A percentile compares a stretch with the other conserved stretches of the same genome.
Conservation (phyloP, 2,113 vertebrate species). For the Oxyruncus cristatus region DNA sequence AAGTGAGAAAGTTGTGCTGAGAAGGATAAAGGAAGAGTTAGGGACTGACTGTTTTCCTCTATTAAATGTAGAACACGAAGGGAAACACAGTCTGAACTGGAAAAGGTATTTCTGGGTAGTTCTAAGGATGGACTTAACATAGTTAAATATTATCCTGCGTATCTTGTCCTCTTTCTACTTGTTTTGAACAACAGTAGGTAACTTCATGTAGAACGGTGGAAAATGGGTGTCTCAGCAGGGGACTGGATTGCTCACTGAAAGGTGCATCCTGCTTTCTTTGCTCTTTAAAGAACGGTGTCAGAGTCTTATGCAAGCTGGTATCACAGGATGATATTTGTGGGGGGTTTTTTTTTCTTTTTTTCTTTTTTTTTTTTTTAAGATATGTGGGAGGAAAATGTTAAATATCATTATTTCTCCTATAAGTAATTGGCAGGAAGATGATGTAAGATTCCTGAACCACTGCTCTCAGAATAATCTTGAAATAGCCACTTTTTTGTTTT, state of each 20-base stretch:
- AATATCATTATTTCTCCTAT: neutral
- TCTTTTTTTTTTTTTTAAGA: neutral
- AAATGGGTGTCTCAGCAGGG: neutral
- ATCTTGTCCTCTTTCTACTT: neutral
- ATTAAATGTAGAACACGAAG: neutral
- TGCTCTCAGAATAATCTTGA: neutral
- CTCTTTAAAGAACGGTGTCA: neutral
- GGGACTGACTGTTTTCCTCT: neutral
- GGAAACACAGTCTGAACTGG: neutral
- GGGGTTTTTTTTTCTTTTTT: neutral
- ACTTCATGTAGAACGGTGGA: neutral
- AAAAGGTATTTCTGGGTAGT: neutral
- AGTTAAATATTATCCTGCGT: neutral
- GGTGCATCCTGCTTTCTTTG: neutral
- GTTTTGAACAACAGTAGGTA: neutral
- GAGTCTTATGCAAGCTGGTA: neutral
- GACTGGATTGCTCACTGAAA: neutral
- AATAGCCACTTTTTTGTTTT: conserved; percentile 12
- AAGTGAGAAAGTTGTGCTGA: neutral
- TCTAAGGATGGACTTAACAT: neutral
- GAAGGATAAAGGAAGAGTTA: neutral
- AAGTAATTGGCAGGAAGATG: neutral
- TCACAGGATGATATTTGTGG: neutral
- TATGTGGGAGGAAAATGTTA: neutral
- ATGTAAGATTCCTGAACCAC: neutral